Conservation (phyloP, 2,797 vertebrate species). For the Paramormyrops hopkinsi region DNA sequence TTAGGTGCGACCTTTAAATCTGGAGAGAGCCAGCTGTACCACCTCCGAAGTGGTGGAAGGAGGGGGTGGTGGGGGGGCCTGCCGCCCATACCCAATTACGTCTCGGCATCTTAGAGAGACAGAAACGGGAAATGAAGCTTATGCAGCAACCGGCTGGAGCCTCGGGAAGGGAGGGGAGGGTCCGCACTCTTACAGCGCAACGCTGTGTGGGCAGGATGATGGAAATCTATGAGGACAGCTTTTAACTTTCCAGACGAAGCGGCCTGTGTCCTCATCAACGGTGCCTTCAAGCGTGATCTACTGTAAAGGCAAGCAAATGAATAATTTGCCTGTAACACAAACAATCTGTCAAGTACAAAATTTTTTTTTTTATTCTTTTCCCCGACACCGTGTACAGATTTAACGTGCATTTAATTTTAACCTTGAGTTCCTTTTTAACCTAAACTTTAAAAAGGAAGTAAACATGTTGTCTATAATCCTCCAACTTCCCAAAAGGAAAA, state of each 20-base stretch:
- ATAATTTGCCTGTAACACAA: background rate
- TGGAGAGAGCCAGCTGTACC: slow-evolving; percentile 60
- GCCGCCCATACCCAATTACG: background rate
- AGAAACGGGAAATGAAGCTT: background rate
- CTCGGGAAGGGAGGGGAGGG: background rate
- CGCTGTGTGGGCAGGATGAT: slow-evolving; percentile 1
- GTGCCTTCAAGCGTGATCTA: slow-evolving; percentile 1
- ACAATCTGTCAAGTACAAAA: background rate
- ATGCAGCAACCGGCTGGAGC: background rate
- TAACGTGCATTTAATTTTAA: slow-evolving; percentile 4
- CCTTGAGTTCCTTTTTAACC: background rate
- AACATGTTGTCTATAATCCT: slow-evolving; percentile 13
- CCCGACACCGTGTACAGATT: background rate
- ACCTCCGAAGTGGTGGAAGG: slow-evolving; percentile 16
- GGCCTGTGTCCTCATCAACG: background rate
- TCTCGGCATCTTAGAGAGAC: background rate
- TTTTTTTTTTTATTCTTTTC: background rate
- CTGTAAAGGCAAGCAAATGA: slow-evolving; percentile 7
- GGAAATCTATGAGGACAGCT: slow-evolving; percentile 13
- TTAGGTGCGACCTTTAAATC: slow-evolving; percentile 65
- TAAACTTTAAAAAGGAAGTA: background rate
- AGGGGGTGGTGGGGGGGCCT: too few relatives aligned
- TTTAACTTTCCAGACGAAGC: slow-evolving; percentile 2
- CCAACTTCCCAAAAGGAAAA: background rate
- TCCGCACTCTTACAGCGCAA: background rate